Evolutionary conservation across 2,797 vertebrate genomes (phyloP).

Genomic region (Enteromius argenteus): DNA sequence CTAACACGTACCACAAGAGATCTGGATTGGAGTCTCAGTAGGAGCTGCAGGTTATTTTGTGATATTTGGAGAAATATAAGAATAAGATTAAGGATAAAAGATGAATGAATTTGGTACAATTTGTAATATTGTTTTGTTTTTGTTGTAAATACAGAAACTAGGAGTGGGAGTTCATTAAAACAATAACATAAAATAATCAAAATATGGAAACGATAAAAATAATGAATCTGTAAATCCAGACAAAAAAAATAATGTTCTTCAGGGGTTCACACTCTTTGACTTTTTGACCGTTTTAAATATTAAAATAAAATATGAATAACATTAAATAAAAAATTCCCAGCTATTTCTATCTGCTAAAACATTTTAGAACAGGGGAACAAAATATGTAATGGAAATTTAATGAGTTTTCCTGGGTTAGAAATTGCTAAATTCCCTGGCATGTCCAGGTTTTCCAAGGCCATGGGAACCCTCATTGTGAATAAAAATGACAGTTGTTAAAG

Average conservation of each 20-base stretch:
- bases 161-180: not conserved
- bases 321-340: not conserved
- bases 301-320: not conserved
- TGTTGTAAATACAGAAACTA: not conserved
- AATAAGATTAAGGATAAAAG: not conserved
- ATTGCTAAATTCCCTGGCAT: not conserved
- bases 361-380: not conserved
- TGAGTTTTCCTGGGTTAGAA: not conserved
- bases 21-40: not conserved
- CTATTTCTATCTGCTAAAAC: not conserved
- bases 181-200: not conserved
- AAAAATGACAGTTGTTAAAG: not conserved
- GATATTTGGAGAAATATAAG: not conserved
- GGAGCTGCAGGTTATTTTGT: not conserved
- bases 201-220: not conserved
- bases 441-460: not conserved
- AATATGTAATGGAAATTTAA: not conserved
- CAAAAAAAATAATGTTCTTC: not conserved
- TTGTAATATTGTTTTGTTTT: not conserved
- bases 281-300: not conserved
- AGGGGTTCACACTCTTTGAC: not conserved
- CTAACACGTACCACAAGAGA: not conserved
- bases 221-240: not conserved
- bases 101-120: not conserved
- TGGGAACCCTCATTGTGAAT: not conserved